Evolutionary conservation across 2,113 vertebrate species (phyloP).

Genomic region (Xenopus laevis): DNA sequence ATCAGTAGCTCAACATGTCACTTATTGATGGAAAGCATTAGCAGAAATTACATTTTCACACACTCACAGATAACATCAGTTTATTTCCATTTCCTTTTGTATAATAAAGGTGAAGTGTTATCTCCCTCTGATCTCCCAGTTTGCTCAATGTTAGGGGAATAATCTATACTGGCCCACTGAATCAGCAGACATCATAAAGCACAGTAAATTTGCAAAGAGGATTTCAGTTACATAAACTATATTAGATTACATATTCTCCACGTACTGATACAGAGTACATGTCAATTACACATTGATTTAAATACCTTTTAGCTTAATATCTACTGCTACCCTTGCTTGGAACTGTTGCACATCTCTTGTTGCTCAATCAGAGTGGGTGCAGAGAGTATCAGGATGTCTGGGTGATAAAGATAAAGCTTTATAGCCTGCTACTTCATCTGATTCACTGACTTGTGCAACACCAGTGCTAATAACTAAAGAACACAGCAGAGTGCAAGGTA

Average conservation of each 20-base stretch:
- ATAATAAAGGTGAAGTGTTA: background rate
- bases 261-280: too few relatives aligned
- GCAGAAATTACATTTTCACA: background rate
- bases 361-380: conserved; percentile 23
- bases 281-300: background rate
- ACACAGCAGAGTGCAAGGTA: background rate
- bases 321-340: background rate
- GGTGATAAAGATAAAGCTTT: conserved; percentile 22
- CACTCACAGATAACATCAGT: conserved; percentile 6
- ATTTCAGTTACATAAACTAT: too few relatives aligned
- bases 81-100: conserved; percentile 15
- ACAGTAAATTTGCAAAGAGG: too few relatives aligned
- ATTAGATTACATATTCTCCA: too few relatives aligned
- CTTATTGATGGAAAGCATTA: conserved; percentile 10
- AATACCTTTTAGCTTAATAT: conserved; percentile 3
- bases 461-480: background rate
- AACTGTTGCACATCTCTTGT: background rate
- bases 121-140: background rate
- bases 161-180: background rate
- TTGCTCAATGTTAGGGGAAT: background rate
- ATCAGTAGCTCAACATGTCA: too few relatives aligned
- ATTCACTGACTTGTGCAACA: conserved; percentile 7
- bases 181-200: too few relatives aligned
- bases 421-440: background rate
- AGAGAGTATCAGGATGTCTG: conserved; percentile 20